Base-by-base conservation (phyloP, 1,140 invertebrate species). In the Lordiphosa mommai region DNA sequence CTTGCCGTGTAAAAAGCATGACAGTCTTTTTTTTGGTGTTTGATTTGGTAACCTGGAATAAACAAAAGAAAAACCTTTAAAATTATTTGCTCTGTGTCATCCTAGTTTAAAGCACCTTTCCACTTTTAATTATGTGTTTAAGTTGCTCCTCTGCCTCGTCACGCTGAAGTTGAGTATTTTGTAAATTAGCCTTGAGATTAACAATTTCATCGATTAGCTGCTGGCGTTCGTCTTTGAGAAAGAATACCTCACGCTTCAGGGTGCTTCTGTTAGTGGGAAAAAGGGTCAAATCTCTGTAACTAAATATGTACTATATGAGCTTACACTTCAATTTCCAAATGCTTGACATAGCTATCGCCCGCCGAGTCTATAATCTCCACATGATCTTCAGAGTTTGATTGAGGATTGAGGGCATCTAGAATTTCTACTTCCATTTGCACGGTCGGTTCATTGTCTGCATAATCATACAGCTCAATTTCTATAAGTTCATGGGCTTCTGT, bases 321-420 rank as follows among this genome's bases (percentile, higher is more conserved):
- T 13, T 64, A 74, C 71, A 74, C 40, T 59, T 68, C 50, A 0
- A 29, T 37, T 46, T 74, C 64, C 46, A 73, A 49, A 23, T 74
- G 49, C 9, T 48, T 58, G 0, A 57, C 52, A 32, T 72, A 72
- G 13, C 3, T 44, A n/a, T 55, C 43, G 2, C 59, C 41, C 5
- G 44, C 27, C 0, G 52, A 16, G 23, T 58, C 57, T 0, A 58
- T 46, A 1, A 50, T 51, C n/a, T 73, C 52, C n/a, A 63, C 17
- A 47, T 72, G 12, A 0, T 68, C 43, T 5, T 67, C 59, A 14
- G n/a, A 8, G 10, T 40, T 61, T 13, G 38, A 10, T 33, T 36
- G 32, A 0, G 67, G 23, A 38, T 48, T 40, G 3, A 49, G 3
- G 0, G 61, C 14, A 56, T 72, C 57, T 9, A 55, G 30, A 10